Conservation (phyloP, 2,113 vertebrate genomes). For the Lepisosteus osseus region DNA sequence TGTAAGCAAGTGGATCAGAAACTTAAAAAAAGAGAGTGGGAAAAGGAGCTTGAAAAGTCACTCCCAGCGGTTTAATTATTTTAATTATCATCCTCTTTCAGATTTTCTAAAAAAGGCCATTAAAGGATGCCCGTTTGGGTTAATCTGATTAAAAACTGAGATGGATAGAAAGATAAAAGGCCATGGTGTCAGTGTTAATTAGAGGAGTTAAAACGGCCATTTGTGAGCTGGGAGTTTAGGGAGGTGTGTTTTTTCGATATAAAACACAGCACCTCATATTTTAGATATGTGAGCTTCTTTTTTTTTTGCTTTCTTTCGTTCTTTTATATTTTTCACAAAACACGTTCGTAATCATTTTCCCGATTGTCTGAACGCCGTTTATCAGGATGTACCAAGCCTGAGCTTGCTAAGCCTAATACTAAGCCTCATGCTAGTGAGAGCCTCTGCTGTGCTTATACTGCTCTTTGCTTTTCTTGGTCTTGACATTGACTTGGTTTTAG, state of each 20-base stretch:
- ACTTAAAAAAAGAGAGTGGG: conserved; percentile 59
- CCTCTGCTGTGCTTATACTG: too few relatives aligned
- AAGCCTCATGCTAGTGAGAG: too few relatives aligned
- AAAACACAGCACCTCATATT: neutral
- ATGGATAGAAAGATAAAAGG: conserved; percentile 81
- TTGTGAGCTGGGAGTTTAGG: conserved; percentile 68
- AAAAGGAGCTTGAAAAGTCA: conserved; percentile 44
- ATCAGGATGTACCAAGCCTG: too few relatives aligned
- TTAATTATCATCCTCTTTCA: conserved; percentile 88
- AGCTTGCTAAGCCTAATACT: too few relatives aligned
- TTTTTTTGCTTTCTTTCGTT: conserved; percentile 36
- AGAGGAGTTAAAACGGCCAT: conserved; percentile 61
- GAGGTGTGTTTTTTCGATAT: conserved; percentile 40
- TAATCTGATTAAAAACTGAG: conserved; percentile 75
- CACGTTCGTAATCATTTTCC: neutral
- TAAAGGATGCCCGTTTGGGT: conserved; percentile 84
- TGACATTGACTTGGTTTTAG: too few relatives aligned
- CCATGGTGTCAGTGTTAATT: conserved; percentile 73
- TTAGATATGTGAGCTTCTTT: conserved; percentile 43
- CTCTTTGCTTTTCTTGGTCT: too few relatives aligned
- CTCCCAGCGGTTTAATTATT: conserved; percentile 89
- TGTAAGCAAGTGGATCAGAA: conserved; percentile 59
- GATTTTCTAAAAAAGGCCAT: conserved; percentile 70
- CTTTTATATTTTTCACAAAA: neutral
- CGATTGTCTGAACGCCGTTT: neutral